Percentiles rank a stretch among this genome's conserved stretches.
Evolutionary conservation across 2,888 invertebrate genomes (phyloP).

Genomic region (Acanthosepion pharaonis): DNA sequence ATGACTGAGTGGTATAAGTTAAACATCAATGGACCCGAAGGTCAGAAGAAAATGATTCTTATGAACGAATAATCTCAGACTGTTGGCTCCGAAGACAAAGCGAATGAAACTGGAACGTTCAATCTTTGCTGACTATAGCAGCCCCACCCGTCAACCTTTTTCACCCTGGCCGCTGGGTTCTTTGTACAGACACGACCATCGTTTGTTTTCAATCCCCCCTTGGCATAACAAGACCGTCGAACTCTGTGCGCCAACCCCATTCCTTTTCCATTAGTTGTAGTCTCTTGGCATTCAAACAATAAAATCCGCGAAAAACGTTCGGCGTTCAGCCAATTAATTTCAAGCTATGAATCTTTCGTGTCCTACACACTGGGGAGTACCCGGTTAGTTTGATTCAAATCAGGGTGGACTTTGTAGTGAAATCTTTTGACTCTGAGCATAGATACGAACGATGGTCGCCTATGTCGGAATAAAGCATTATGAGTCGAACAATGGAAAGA

Average conservation of each 20-base stretch:
- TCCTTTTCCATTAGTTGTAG: neutral
- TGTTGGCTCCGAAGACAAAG: no score
- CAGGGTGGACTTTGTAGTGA: neutral
- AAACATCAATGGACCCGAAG: no score
- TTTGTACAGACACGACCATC: neutral
- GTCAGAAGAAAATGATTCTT: no score
- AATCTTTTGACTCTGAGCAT: neutral
- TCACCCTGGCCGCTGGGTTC: neutral
- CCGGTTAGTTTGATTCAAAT: neutral
- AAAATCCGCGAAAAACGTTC: neutral
- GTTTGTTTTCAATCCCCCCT: neutral
- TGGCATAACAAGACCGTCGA: neutral
- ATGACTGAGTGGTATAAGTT: no score
- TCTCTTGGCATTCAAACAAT: constrained; percentile 33
- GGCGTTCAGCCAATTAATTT: neutral
- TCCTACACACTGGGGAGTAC: neutral
- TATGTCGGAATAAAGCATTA: no score
- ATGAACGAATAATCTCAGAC: no score
- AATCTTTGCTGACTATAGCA: no score
- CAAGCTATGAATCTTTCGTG: neutral
- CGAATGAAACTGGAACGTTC: no score
- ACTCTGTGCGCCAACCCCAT: neutral
- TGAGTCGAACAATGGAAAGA: no score
- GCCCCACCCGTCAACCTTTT: no score
- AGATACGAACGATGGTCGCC: neutral